Conservation (phyloP, 2,113 vertebrate genomes). For the Dicaeum eximium region DNA sequence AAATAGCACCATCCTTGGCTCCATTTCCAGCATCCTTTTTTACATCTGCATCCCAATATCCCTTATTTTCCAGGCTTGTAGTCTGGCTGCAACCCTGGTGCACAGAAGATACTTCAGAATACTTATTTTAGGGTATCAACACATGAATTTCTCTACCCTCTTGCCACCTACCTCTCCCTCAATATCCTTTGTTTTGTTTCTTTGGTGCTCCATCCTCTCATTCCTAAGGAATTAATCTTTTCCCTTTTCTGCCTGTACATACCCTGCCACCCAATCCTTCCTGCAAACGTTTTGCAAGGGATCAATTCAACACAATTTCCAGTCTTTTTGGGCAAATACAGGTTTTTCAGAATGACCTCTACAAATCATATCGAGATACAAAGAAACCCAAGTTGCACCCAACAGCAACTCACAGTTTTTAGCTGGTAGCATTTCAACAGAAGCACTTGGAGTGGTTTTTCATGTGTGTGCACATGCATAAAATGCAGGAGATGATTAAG, state of each 20-base stretch:
- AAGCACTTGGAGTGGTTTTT: not conserved
- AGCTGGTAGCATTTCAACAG: not conserved
- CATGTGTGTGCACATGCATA: rapidly evolving
- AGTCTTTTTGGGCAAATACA: not conserved
- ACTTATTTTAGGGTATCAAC: not conserved
- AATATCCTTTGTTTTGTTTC: not conserved
- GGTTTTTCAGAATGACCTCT: not conserved
- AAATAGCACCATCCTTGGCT: not conserved
- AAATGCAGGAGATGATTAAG: not conserved
- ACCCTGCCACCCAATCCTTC: not conserved
- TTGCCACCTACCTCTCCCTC: not conserved
- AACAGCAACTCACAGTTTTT: not conserved
- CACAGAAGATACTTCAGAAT: not conserved
- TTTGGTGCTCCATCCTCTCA: not conserved
- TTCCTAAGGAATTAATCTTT: not conserved
- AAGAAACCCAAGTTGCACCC: not conserved
- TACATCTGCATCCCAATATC: not conserved
- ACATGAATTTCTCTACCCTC: not conserved
- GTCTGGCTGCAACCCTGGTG: not conserved
- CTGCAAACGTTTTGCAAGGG: not conserved
- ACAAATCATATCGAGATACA: not conserved
- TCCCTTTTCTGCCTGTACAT: not conserved
- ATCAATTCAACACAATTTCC: not conserved
- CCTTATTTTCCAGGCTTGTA: not conserved
- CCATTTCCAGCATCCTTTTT: not conserved